These are phyloP conservation scores for Anorthoa munda DNA, from an alignment of 2,888 invertebrate species.

Conservation along the genomic window DNA sequence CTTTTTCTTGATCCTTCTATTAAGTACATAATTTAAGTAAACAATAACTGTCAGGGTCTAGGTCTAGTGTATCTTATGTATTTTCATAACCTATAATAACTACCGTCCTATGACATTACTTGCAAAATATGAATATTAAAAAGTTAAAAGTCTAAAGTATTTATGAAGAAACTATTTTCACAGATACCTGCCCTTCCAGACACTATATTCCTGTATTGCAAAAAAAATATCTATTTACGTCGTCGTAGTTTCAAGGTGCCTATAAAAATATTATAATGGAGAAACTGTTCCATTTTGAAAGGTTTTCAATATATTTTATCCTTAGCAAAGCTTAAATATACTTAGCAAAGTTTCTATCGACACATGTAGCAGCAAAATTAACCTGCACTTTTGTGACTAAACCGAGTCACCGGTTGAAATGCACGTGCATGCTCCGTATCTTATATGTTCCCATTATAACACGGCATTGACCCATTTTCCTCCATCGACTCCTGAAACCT, in stretches of 20 bases:
- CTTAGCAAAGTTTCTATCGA: slow-evolving; percentile 3
- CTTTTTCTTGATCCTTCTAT: not conserved
- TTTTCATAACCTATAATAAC: slow-evolving; percentile 1
- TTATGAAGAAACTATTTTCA: slow-evolving; percentile 3
- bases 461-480: slow-evolving; percentile 16
- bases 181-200: not conserved
- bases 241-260: slow-evolving; percentile 10
- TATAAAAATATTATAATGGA: not conserved
- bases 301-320: not conserved
- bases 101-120: not conserved
- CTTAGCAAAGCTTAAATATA: no score
- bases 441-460: slow-evolving; percentile 7
- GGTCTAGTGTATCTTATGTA: slow-evolving; percentile 11
- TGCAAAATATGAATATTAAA: slow-evolving; percentile 16
- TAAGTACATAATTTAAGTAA: no score
- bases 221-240: slow-evolving; percentile 7
- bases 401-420: not conserved
- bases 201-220: slow-evolving; percentile 11
- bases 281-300: not conserved
- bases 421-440: slow-evolving; percentile 11
- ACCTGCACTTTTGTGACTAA: slow-evolving; percentile 1
- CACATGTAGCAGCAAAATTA: not conserved
- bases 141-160: no score
- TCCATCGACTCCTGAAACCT: not conserved
- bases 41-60: no score